Evolutionary conservation across 2,797 vertebrate species (phyloP).

Genomic region (Sarcoramphus papa): DNA sequence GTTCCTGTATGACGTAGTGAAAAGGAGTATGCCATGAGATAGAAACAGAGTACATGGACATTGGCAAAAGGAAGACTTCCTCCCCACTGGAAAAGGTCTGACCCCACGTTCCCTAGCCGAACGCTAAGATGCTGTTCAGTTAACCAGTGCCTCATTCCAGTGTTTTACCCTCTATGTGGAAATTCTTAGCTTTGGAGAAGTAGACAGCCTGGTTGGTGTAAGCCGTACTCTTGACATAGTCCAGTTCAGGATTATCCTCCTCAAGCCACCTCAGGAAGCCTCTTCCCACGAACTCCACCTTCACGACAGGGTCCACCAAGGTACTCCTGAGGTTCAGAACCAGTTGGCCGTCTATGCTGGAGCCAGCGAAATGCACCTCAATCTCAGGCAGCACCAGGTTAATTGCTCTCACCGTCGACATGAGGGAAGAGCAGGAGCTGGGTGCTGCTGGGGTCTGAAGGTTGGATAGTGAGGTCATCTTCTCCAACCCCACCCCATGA

Average conservation of each 20-base stretch:
- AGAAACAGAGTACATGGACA: neutral
- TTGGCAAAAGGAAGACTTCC: neutral
- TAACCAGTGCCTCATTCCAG: rapidly evolving
- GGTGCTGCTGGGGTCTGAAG: neutral
- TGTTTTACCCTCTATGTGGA: neutral
- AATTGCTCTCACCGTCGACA: neutral
- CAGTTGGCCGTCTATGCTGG: neutral
- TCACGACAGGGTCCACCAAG: neutral
- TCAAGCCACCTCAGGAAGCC: neutral
- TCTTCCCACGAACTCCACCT: neutral
- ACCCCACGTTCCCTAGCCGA: neutral
- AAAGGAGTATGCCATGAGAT: neutral
- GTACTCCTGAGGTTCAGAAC: neutral
- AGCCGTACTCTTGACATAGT: neutral
- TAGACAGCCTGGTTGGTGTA: neutral
- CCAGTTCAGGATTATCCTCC: neutral
- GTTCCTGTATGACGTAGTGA: neutral
- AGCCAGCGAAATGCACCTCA: neutral
- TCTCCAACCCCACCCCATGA: rapidly evolving
- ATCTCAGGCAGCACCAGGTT: neutral
- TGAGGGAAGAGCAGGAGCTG: neutral
- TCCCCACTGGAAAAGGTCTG: neutral
- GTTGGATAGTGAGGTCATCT: neutral
- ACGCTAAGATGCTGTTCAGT: neutral
- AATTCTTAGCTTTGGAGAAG: neutral